A percentile compares a stretch with the other conserved stretches of the same genome.
Conservation (phyloP, 2,888 invertebrate genomes). For the Lasioglossum villosulum region DNA sequence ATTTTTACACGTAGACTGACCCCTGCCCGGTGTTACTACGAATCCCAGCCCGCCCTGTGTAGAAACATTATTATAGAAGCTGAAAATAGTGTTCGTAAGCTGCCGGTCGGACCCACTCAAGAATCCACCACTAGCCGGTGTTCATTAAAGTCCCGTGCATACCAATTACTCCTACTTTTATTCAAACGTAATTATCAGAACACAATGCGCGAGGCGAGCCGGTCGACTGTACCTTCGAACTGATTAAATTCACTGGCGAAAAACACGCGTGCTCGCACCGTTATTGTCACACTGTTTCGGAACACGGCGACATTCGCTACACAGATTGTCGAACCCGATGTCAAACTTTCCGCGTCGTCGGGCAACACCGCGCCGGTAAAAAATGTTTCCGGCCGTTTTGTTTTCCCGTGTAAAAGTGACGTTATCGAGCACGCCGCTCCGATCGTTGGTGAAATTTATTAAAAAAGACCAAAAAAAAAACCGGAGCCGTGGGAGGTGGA, state of each 20-base stretch:
- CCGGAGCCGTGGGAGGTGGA: neutral
- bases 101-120: neutral
- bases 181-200: neutral
- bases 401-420: neutral
- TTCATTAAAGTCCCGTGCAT: neutral
- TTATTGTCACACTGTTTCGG: conserved; percentile 3
- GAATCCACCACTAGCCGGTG: neutral
- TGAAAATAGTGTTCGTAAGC: neutral
- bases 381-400: neutral
- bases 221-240: neutral
- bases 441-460: conserved; percentile 6
- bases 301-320: neutral
- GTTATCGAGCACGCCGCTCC: neutral
- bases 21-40: no score
- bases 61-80: no score
- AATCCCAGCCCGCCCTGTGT: no score
- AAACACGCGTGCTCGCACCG: neutral
- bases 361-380: neutral
- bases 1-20: no score
- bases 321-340: conserved; percentile 11
- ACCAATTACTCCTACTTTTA: conserved; percentile 7
- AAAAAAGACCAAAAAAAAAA: neutral
- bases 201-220: neutral
- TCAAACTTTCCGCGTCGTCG: conserved; percentile 4
- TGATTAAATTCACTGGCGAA: conserved; percentile 8